Percentiles rank a stretch among this genome's conserved stretches.
phyloP scores from a whole-genome alignment of 2,797 vertebrate species.

The Alcedo quadribrachys region DNA sequence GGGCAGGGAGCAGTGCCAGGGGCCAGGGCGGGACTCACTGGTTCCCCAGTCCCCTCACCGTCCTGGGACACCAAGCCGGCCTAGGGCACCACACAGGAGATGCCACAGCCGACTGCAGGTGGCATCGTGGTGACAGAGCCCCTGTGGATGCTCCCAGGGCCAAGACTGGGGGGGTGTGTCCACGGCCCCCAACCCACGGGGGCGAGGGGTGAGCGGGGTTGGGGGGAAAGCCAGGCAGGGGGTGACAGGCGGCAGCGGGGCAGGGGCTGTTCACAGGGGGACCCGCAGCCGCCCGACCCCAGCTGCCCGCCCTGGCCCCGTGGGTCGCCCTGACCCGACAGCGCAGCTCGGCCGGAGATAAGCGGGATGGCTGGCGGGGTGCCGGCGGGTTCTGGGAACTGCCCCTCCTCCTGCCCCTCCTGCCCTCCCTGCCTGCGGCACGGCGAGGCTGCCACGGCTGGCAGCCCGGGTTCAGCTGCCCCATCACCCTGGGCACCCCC shows the following conservation, averaged over 20 bases:
- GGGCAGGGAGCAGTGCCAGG: background rate
- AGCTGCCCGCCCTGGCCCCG: background rate
- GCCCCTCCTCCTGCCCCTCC: slow-evolving; percentile 35
- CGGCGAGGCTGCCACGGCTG: background rate
- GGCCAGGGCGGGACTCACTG: accelerated
- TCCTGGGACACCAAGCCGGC: background rate
- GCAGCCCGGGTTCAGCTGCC: background rate
- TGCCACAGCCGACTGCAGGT: background rate
- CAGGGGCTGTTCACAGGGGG: accelerated
- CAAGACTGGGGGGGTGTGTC: background rate
- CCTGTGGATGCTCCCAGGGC: background rate
- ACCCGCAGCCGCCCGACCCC: background rate
- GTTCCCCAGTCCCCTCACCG: accelerated
- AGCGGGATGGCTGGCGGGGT: background rate
- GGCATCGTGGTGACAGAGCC: background rate
- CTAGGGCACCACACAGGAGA: background rate
- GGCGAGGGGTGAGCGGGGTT: background rate
- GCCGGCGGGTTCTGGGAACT: background rate
- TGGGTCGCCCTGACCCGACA: background rate
- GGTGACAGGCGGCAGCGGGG: background rate
- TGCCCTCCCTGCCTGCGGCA: background rate
- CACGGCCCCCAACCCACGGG: accelerated
- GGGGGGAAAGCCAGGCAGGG: background rate
- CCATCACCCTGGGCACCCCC: background rate
- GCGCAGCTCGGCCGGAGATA: background rate